Conservation (phyloP, 2,888 invertebrate genomes). For the Drosophila kuntzei region DNA sequence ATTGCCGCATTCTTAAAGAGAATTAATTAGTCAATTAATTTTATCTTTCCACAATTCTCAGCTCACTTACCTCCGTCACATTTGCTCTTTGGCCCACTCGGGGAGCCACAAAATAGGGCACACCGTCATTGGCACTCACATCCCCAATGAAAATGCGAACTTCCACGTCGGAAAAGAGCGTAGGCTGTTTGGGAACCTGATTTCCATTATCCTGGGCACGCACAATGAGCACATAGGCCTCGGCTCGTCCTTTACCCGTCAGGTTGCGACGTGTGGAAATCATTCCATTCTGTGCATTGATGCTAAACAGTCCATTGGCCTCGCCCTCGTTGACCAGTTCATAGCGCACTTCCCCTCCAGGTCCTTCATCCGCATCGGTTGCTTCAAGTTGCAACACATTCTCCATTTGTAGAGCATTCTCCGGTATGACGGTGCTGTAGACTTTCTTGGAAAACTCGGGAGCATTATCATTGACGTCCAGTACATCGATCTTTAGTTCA, state of each 20-base stretch:
- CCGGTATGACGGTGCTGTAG: constrained; percentile 91
- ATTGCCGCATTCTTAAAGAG: constrained; percentile 89
- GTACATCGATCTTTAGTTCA: constrained; percentile 89
- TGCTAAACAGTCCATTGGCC: constrained; percentile 89
- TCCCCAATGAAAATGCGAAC: constrained; percentile 91
- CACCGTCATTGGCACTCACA: constrained; percentile 92
- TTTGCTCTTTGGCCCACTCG: constrained; percentile 89
- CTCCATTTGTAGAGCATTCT: constrained; percentile 89
- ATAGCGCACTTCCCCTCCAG: constrained; percentile 90
- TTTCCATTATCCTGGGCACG: constrained; percentile 90
- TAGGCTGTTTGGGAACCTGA: constrained; percentile 86
- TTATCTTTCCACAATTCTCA: accelerated
- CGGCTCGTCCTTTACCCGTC: constrained; percentile 91
- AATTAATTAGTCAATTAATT: too few species aligned
- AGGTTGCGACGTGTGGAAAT: constrained; percentile 89
- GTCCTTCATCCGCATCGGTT: constrained; percentile 91
- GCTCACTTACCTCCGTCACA: constrained; percentile 88
- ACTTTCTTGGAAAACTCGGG: constrained; percentile 89
- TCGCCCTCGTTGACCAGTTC: constrained; percentile 91
- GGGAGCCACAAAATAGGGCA: constrained; percentile 91
- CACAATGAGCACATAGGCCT: constrained; percentile 89
- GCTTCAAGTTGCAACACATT: constrained; percentile 90
- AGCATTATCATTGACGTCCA: constrained; percentile 92
- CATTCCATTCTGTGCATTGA: constrained; percentile 89
- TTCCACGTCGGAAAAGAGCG: constrained; percentile 88